Evolutionary conservation across 1,140 invertebrate genomes (phyloP), one percentile per base, ranked within the genome.

Genomic region (Ooceraea biroi): DNA sequence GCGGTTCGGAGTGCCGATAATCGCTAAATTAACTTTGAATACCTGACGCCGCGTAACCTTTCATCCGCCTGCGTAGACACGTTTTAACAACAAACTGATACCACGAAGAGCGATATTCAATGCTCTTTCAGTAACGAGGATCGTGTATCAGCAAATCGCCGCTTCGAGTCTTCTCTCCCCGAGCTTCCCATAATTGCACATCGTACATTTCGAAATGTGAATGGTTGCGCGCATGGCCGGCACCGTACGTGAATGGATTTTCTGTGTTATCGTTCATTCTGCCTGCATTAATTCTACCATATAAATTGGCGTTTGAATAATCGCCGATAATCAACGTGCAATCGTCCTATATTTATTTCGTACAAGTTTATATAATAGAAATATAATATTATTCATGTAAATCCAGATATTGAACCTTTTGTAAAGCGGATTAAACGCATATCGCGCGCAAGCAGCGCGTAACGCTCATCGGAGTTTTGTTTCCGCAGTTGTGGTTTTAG

Each of bases 11-110:
- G 74, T 85, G 89, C 86, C 84, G 89, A 90, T 90, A 92, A 91
- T 91, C 85, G 86, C 77, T 88, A 89, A 90, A 92, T 90, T 91
- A 85, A 85, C 82, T 88, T 82, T 88, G 89, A 91, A 91, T 91
- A 82, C 73, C 71, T 82, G 78, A 65, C 63, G 65, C 68, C 71
- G 82, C 61, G 36, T 41, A 69, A 86, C 73, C 82, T 85, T 89
- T 82, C 60, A 55, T 73, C 66, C n/a, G 58, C 80, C 65, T 85
- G 76, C 60, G 68, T 85, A 50, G 78, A 85, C 76, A 58, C 78
- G 80, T 88, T 91, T 89, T 89, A 87, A 89, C 89, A 88, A 89
- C 87, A 85, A 89, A 88, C 89, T 89, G 83, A 88, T 89, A 83
- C 57, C 71, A 41, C 60, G 57, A 83, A 63, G 71, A 77, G 63